phyloP scores from a whole-genome alignment of 2,113 vertebrate genomes.

The Melanotaenia duboulayi region DNA sequence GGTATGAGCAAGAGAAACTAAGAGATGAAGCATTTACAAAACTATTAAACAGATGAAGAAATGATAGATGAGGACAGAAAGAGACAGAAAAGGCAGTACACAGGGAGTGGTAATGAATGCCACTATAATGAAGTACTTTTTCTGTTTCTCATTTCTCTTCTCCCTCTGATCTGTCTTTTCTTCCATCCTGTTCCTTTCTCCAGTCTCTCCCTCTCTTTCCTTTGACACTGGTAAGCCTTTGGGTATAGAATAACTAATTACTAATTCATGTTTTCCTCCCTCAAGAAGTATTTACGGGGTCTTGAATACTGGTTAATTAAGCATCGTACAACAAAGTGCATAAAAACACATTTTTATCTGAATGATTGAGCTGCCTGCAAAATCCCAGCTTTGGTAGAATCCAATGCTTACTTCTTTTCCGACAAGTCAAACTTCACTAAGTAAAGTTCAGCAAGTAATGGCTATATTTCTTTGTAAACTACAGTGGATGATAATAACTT shows the following conservation, averaged over 20 bases:
- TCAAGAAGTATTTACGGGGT: constrained; percentile 53
- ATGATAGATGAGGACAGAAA: constrained; percentile 38
- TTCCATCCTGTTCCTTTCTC: constrained; percentile 10
- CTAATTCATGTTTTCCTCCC: constrained; percentile 56
- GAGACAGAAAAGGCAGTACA: constrained; percentile 22
- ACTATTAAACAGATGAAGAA: neutral
- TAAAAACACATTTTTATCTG: constrained; percentile 31
- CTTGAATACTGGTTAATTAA: constrained; percentile 46
- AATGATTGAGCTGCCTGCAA: constrained; percentile 20
- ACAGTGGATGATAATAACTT: neutral
- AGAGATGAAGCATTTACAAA: constrained; percentile 8
- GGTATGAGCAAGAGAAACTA: neutral
- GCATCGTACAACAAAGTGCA: constrained; percentile 27
- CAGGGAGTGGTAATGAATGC: constrained; percentile 45
- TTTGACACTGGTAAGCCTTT: constrained; percentile 24
- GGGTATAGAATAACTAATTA: constrained; percentile 56
- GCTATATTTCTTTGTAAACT: constrained; percentile 19
- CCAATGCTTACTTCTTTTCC: constrained; percentile 6
- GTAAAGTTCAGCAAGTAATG: constrained; percentile 38
- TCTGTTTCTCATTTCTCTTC: constrained; percentile 21
- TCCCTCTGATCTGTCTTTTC: constrained; percentile 42
- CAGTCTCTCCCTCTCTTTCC: constrained; percentile 18
- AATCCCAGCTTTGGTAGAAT: neutral
- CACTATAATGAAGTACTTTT: constrained; percentile 47
- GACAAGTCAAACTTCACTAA: constrained; percentile 1